Conservation (phyloP, 1,140 invertebrate genomes). For the Mercenaria mercenaria region DNA sequence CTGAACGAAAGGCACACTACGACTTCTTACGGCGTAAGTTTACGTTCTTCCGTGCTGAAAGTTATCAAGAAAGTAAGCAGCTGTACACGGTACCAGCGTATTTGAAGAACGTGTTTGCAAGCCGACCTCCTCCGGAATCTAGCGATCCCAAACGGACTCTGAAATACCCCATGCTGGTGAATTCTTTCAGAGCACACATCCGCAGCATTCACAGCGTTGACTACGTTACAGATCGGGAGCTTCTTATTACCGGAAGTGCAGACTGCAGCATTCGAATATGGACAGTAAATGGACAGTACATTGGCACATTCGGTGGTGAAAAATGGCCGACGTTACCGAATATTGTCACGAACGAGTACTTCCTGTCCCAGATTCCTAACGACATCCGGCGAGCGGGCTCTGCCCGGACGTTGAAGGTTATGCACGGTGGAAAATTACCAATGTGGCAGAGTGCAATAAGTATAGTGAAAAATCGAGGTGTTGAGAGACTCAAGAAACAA, state of each 20-base stretch:
- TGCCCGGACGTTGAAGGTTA: conserved; percentile 72
- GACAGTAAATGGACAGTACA: conserved; percentile 75
- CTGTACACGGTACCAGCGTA: conserved; percentile 35
- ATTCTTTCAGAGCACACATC: conserved; percentile 89
- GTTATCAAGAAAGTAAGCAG: conserved; percentile 39
- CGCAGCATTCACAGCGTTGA: conserved; percentile 88
- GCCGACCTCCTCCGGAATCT: conserved; percentile 70
- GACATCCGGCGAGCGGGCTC: conserved; percentile 73
- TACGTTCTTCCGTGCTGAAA: conserved; percentile 87
- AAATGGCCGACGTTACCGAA: conserved; percentile 66
- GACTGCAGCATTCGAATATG: conserved; percentile 89
- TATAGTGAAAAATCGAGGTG: conserved; percentile 55
- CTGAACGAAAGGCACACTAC: conserved; percentile 83
- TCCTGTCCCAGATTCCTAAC: conserved; percentile 65
- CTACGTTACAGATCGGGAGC: conserved; percentile 87
- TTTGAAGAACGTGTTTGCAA: conserved; percentile 52
- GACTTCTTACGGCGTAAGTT: conserved; percentile 89
- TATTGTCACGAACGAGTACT: conserved; percentile 35
- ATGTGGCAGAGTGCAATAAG: conserved; percentile 67
- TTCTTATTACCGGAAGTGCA: conserved; percentile 88
- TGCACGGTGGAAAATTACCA: conserved; percentile 69
- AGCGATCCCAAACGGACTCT: conserved; percentile 75
- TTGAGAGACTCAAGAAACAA: conserved; percentile 62
- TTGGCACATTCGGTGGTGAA: conserved; percentile 76
- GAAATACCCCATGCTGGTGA: conserved; percentile 89